Base-by-base conservation (phyloP, 2,797 vertebrate species). In the Parauchenoglanis punctatus region DNA sequence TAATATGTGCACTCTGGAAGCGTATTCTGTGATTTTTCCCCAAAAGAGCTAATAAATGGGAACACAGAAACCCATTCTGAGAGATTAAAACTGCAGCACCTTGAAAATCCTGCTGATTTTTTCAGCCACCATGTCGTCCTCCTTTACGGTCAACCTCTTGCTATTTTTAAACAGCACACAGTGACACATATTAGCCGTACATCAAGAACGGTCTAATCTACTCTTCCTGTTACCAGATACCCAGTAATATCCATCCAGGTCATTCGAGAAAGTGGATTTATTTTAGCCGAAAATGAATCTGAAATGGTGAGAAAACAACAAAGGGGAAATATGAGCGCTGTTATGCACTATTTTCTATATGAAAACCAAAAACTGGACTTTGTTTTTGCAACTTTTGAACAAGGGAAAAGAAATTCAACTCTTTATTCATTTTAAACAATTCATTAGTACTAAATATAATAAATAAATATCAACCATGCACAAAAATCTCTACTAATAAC, bases 131-230 rank as follows among this genome's bases (percentile, higher is more conserved):
- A 4, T 44, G 23, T 61, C 23, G 58, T 46, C 58, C 78, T 61
- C 76, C 75, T 77, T 77, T 56, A 77, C 75, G 18, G n/a, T 56
- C 75, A 56, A 25, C 56, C 56, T 81, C 77, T 15, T 63, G 78
- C 58, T 81, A 81, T 81, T 81, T 81, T 63, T 63, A 81, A 81
- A 63, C 61, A 44, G 78, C 78, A 61, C 78, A 81, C 78, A 81
- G 78, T 81, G 78, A 81, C 78, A 63, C 78, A 81, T 44, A 81
- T 81, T 81, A 58, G 28, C 76, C 0, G 76, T 35, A 76, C 49
- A 76, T 52, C 73, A 80, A 4, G 31, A 54, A 25, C 18, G 6
- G 31, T 80, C 31, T 59, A 23, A 58, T 35, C 76, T 35, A 63
- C 58, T 7, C 31, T 56, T 4, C 52, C 52, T 52, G 25, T 76